Evolutionary conservation across 2,888 invertebrate genomes (phyloP).

Genomic region (Stramonita haemastoma): DNA sequence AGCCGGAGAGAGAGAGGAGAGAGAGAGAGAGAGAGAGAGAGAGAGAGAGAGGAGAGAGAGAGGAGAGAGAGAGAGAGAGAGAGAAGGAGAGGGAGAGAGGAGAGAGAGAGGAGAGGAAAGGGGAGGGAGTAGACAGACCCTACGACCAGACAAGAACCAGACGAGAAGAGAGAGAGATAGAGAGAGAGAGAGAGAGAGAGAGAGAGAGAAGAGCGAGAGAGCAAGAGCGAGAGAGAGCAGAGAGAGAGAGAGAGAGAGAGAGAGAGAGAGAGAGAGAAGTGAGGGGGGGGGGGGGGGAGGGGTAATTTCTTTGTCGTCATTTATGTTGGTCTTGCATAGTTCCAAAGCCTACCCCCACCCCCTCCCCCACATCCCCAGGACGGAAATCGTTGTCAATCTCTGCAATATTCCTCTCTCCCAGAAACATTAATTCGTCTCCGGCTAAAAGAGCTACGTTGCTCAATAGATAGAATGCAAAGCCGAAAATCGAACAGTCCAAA

Average conservation of each 20-base stretch:
- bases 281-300: not conserved
- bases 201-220: not conserved
- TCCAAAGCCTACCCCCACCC: not conserved
- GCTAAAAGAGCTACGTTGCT: not conserved
- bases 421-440: constrained; percentile 29
- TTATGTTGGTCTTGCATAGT: not conserved
- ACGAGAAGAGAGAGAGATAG: not conserved
- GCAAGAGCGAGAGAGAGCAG: not conserved
- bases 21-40: constrained; percentile 6
- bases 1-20: constrained; percentile 7
- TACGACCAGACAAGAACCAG: not conserved
- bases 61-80: constrained; percentile 1
- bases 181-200: not conserved
- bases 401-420: not conserved
- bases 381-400: constrained; percentile 18
- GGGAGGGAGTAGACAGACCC: not conserved
- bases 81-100: not conserved
- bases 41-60: not conserved
- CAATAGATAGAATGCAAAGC: constrained; percentile 14
- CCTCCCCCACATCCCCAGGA: no score
- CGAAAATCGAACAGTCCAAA: constrained; percentile 25
- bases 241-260: constrained; percentile 9
- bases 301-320: constrained; percentile 19
- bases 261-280: not conserved
- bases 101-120: not conserved